These are phyloP conservation scores for Ranitomeya imitator DNA, from an alignment of 2,113 vertebrate genomes.

Conservation along the genomic window DNA sequence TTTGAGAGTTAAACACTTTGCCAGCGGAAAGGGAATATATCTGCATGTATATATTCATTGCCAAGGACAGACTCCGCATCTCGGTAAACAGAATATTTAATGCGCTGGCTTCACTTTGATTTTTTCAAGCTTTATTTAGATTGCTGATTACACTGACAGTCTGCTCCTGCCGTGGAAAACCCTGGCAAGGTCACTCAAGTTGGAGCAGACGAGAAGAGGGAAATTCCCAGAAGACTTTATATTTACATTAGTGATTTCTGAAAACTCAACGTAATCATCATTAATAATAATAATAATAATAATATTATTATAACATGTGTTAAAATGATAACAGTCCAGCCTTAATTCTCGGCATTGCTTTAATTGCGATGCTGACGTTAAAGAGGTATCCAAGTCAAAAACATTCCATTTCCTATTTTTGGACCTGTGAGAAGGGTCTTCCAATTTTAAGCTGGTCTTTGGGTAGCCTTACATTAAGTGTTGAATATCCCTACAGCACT, in stretches of 20 bases:
- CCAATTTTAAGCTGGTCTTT: no score
- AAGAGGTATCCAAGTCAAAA: no score
- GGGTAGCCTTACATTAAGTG: not conserved
- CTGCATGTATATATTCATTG: constrained; percentile 28
- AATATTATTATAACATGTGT: no score
- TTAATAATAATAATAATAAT: no score
- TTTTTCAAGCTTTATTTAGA: constrained; percentile 49
- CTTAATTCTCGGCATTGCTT: no score
- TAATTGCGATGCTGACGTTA: no score
- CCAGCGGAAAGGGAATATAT: constrained; percentile 17
- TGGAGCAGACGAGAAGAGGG: not conserved
- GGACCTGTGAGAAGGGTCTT: not conserved
- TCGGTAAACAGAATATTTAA: constrained; percentile 56
- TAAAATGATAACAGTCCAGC: no score
- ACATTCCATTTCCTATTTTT: no score
- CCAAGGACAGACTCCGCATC: constrained; percentile 41
- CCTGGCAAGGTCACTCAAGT: constrained; percentile 29
- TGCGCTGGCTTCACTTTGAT: constrained; percentile 35
- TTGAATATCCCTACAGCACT: not conserved
- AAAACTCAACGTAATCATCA: not conserved
- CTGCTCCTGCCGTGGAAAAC: not conserved
- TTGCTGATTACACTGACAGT: constrained; percentile 41
- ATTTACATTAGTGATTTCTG: no score
- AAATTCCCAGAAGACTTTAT: not conserved
- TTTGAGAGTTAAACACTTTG: constrained; percentile 48